phyloP scores from a whole-genome alignment of 2,113 vertebrate genomes.

The Macrotis lagotis region DNA sequence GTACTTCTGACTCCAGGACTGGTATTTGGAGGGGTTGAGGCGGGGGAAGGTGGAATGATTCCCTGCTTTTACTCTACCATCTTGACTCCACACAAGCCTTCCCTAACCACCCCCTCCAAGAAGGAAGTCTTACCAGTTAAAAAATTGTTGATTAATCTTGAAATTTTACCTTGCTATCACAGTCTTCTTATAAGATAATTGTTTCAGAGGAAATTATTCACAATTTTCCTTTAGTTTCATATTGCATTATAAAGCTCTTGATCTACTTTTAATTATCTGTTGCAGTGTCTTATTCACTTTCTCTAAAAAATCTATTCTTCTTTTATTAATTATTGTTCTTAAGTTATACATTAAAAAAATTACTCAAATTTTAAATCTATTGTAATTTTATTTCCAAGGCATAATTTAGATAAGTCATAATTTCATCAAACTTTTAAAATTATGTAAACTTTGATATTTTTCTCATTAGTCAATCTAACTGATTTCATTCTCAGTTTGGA shows the following conservation, averaged over 20 bases:
- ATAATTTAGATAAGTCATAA: not conserved
- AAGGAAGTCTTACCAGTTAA: not conserved
- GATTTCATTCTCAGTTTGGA: slow-evolving; percentile 60
- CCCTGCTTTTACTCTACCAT: too few relatives aligned
- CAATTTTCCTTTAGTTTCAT: not conserved
- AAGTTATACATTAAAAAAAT: not conserved
- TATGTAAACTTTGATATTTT: slow-evolving; percentile 41
- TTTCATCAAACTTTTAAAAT: slow-evolving; percentile 64
- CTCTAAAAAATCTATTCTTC: not conserved
- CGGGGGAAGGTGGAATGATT: too few relatives aligned
- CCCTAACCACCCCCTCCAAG: too few relatives aligned
- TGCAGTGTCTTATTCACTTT: not conserved
- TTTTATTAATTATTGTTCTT: not conserved
- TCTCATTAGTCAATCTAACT: slow-evolving; percentile 51
- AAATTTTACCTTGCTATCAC: not conserved
- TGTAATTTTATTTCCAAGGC: slow-evolving; percentile 6
- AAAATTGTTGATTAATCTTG: not conserved
- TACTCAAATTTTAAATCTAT: not conserved
- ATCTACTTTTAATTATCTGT: not conserved
- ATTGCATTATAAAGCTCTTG: not conserved
- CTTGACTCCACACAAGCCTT: too few relatives aligned
- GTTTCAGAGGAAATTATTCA: slow-evolving; percentile 10
- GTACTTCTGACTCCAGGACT: too few relatives aligned
- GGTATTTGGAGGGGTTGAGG: too few relatives aligned
- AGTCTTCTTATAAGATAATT: not conserved